Conservation (phyloP, 2,888 invertebrate species). For the Chouioia cunea region DNA sequence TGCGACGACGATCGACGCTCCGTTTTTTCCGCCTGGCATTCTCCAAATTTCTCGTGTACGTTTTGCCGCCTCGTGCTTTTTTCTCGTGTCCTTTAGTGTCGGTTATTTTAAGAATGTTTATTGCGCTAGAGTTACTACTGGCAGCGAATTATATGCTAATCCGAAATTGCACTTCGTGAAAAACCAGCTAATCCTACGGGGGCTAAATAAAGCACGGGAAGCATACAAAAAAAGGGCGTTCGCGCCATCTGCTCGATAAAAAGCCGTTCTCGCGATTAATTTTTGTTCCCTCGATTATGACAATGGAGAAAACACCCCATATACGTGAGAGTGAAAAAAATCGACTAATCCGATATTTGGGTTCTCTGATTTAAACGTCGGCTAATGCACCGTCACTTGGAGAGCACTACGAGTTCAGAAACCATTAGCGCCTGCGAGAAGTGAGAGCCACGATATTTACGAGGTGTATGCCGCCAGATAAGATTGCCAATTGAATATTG, state of each 20-base stretch:
- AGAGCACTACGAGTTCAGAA: slow-evolving; percentile 42
- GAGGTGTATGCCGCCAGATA: slow-evolving; percentile 51
- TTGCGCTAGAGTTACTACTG: not conserved
- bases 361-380: slow-evolving; percentile 58
- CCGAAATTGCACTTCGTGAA: no score
- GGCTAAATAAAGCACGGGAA: not conserved
- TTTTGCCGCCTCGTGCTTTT: not conserved
- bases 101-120: not conserved
- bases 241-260: slow-evolving; percentile 35
- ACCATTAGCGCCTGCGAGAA: slow-evolving; percentile 51
- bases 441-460: slow-evolving; percentile 49
- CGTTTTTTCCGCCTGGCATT: slow-evolving; percentile 2
- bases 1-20: slow-evolving; percentile 25
- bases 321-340: not conserved
- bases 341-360: slow-evolving; percentile 10
- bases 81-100: not conserved
- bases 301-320: slow-evolving; percentile 30
- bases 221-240: slow-evolving; percentile 9
- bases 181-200: no score
- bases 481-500: slow-evolving; percentile 52
- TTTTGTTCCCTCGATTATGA: slow-evolving; percentile 12
- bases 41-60: slow-evolving; percentile 15
- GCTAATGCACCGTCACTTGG: slow-evolving; percentile 58
- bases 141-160: no score
- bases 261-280: slow-evolving; percentile 2